Evolutionary conservation across 92 coral and sea anemone species (phyloP), one percentile per base, ranked within the genome.

Genomic region (Porites rus): DNA sequence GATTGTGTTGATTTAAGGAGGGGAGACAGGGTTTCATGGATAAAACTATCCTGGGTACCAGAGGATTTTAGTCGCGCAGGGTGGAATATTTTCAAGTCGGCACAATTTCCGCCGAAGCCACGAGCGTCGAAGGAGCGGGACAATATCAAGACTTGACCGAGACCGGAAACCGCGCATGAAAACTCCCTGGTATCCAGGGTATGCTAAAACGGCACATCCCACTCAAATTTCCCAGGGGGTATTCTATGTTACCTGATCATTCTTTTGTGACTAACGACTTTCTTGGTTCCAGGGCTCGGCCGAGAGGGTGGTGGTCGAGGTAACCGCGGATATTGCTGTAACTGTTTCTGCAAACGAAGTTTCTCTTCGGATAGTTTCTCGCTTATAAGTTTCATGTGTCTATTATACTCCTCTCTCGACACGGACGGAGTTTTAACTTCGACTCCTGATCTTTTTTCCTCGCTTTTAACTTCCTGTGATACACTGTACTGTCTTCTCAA

Each of bases 241-340:
- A 38, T 38, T 38, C 46, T 14, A 19, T 10, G 13, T 88, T 87
- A 95, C 99, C 99, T 94, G 17, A 96, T 88, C 74, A 95, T 91
- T 51, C 99, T 93, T 75, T 96, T 94, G 20, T 92, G 92, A 38
- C 92, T 86, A 76, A 95, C 87, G 46, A 86, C 87, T 76, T 92
- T 94, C 72, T 90, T 93, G 77, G 90, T 89, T 53, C 92, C 92
- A 14, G 98, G 91, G 68, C 86, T 76, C 31, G 85, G 86, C 69
- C 97, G 96, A n/a, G 92, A 92, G 19, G 93, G 86, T 1, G 99
- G 98, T 5, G 99, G 99, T 80, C 90, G 95, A 31, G 98, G 98
- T 7, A 92, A 52, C 20, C 90, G 81, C 17, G 91, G 89, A 7
- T 91, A 86, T 59, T 88, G 92, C 51, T 84, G 85, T 64, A 85